Conservation (phyloP, 2,888 invertebrate species). For the Pristionchus japonicus region DNA sequence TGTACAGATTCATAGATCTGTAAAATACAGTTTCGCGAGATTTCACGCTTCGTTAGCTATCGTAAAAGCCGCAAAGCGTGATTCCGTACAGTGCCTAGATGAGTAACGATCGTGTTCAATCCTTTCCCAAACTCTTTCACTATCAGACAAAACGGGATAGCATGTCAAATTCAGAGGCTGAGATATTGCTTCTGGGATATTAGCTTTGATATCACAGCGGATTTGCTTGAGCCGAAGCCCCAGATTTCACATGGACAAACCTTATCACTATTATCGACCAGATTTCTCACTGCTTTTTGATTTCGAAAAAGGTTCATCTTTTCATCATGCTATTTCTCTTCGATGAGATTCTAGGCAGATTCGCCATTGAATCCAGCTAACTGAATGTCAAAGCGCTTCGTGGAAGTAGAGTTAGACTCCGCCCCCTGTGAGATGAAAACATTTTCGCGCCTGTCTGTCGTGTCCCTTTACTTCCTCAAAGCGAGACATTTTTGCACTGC, state of each 20-base stretch:
- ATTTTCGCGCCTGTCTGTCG: background rate
- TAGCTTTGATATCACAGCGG: background rate
- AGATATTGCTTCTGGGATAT: background rate
- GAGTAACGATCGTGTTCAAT: background rate
- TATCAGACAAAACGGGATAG: background rate
- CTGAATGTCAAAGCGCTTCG: background rate
- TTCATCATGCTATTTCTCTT: background rate
- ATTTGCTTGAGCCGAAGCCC: background rate
- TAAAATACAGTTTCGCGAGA: too few species aligned
- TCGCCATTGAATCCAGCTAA: background rate
- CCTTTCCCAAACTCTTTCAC: background rate
- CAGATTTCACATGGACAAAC: background rate
- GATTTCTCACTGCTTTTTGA: too few species aligned
- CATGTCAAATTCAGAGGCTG: background rate
- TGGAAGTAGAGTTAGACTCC: background rate
- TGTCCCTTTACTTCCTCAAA: background rate
- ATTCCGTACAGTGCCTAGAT: background rate
- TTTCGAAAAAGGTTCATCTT: too few species aligned
- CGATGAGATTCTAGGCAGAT: too few species aligned
- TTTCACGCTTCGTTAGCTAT: background rate
- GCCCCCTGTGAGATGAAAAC: slow-evolving; percentile 5
- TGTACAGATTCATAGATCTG: background rate
- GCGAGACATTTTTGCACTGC: background rate
- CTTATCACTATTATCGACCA: too few species aligned
- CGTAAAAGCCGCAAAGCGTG: background rate